Evolutionary conservation across 2,888 invertebrate genomes (phyloP).

Genomic region (Eilema caniola): DNA sequence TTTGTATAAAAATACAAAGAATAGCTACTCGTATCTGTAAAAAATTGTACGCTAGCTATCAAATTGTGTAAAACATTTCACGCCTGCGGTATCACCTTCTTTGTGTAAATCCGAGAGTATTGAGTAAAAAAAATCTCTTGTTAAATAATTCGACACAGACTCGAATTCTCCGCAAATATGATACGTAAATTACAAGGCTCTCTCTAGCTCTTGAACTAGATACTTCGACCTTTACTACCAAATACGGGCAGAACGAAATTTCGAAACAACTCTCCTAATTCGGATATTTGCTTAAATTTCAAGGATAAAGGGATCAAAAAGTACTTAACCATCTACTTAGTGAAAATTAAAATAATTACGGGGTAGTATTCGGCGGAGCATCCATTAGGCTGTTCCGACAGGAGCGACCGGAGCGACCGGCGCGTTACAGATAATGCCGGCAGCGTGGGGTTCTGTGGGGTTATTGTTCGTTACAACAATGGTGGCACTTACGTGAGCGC

Average conservation of each 20-base stretch:
- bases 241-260: constrained; percentile 49
- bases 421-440: constrained; percentile 72
- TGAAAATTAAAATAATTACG: constrained; percentile 78
- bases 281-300: constrained; percentile 60
- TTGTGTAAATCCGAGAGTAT: too few species aligned
- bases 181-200: background rate
- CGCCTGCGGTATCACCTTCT: background rate
- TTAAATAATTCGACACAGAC: background rate
- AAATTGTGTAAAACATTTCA: background rate
- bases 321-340: constrained; percentile 69
- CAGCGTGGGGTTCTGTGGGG: constrained; percentile 72
- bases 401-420: constrained; percentile 52
- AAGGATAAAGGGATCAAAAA: constrained; percentile 68
- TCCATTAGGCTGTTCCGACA: constrained; percentile 71
- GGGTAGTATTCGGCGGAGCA: constrained; percentile 66
- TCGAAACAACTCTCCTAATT: constrained; percentile 59
- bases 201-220: constrained; percentile 8
- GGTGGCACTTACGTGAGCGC: constrained; percentile 69
- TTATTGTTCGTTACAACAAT: constrained; percentile 78
- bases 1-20: background rate
- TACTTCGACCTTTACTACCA: constrained; percentile 39
- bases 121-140: background rate
- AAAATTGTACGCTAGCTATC: background rate
- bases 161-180: background rate
- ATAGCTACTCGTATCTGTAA: background rate